These are phyloP conservation scores for Brachionus plicatilis DNA, from an alignment of 1,140 invertebrate genomes.

Conservation along the genomic window DNA sequence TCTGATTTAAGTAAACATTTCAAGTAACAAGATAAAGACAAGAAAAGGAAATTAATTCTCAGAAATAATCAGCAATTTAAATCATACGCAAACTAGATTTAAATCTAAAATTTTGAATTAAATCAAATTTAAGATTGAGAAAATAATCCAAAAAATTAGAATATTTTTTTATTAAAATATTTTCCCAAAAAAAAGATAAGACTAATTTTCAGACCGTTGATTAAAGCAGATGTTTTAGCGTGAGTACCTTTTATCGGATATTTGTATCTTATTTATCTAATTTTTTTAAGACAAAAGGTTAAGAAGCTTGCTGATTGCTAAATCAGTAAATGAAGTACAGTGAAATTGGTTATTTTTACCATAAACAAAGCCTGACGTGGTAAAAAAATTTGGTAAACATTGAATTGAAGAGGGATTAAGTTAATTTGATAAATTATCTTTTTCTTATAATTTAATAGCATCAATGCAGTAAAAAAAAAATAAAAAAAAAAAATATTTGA, in stretches of 20 bases:
- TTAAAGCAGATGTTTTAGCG: not conserved
- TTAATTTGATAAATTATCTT: not conserved
- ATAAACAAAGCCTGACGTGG: not conserved
- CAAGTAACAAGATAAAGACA: no score
- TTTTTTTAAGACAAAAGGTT: not conserved
- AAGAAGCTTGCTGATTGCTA: not conserved
- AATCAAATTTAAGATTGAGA: no score
- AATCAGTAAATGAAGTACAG: not conserved
- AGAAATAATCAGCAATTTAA: not conserved
- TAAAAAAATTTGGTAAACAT: not conserved
- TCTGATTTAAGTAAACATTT: no score
- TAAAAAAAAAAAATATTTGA: not conserved
- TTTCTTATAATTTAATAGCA: not conserved
- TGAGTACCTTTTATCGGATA: not conserved
- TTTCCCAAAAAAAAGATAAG: not conserved
- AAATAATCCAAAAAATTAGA: not conserved
- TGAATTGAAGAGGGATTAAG: not conserved
- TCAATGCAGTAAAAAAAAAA: not conserved
- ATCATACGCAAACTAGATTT: not conserved
- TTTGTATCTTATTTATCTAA: not conserved
- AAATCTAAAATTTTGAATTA: not conserved
- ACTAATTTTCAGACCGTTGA: not conserved
- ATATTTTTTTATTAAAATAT: not conserved
- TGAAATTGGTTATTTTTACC: not conserved
- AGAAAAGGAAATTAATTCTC: not conserved